phyloP scores from a whole-genome alignment of 2,113 vertebrate genomes.

The Phalacrocorax aristotelis region DNA sequence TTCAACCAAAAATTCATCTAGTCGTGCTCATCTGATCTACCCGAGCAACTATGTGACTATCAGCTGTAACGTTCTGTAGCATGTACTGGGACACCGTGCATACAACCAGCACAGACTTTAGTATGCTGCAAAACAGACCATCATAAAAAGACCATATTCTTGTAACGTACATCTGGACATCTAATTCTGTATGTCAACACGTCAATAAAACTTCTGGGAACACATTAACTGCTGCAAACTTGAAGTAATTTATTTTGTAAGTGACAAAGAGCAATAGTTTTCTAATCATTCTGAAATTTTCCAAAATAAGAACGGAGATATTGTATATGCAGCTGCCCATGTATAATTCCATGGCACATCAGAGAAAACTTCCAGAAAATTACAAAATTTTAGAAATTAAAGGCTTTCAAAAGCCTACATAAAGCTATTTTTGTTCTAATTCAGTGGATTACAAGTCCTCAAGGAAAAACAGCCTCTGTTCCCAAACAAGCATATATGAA shows the following conservation, averaged over 20 bases:
- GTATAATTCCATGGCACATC: background rate
- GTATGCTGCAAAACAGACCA: background rate
- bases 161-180: background rate
- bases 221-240: background rate
- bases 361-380: background rate
- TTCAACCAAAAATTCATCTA: background rate
- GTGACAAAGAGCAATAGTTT: background rate
- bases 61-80: background rate
- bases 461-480: background rate
- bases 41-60: background rate
- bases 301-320: background rate
- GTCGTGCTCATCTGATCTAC: background rate
- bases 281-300: background rate
- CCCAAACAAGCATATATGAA: background rate
- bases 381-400: background rate
- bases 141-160: background rate
- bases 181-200: background rate
- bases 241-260: background rate
- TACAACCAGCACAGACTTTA: background rate
- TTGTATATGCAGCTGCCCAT: background rate
- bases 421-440: background rate
- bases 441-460: background rate
- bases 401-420: background rate
- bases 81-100: accelerated
- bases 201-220: background rate